These are phyloP conservation scores for Crotalus tigris DNA, from an alignment of 2,113 vertebrate genomes.

Conservation along the genomic window DNA sequence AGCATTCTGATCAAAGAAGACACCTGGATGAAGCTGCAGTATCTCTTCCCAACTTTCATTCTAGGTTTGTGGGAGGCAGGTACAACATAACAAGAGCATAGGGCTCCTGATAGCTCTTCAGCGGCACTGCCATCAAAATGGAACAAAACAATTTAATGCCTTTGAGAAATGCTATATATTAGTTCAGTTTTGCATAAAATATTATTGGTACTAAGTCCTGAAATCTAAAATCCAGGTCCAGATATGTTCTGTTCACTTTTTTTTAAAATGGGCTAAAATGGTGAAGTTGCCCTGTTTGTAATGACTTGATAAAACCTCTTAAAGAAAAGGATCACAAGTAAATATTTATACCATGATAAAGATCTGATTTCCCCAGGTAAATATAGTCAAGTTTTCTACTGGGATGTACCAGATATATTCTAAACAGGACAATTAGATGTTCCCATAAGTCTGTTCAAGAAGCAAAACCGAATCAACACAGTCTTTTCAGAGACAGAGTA, in stretches of 20 bases:
- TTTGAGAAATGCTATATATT: background rate
- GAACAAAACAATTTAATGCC: background rate
- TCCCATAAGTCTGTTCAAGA: background rate
- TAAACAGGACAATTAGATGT: background rate
- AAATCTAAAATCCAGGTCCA: background rate
- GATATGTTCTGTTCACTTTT: background rate
- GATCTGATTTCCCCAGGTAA: slow-evolving; percentile 10
- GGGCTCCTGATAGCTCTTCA: background rate
- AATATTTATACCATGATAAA: slow-evolving; percentile 18
- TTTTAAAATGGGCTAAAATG: background rate
- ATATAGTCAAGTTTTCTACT: background rate
- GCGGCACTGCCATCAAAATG: background rate
- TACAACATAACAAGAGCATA: background rate
- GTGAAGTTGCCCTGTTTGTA: background rate
- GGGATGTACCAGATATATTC: background rate
- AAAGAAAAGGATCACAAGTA: background rate
- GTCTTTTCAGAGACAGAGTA: background rate
- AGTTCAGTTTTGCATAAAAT: background rate
- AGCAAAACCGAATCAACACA: background rate
- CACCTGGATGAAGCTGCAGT: background rate
- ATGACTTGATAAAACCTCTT: background rate
- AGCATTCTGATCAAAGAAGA: background rate
- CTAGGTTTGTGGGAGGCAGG: background rate
- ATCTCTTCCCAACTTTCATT: background rate
- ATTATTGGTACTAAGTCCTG: background rate